Percentiles rank a stretch among this genome's conserved stretches.
Evolutionary conservation across 2,888 invertebrate genomes (phyloP).

Genomic region (Stegophylla sp.): DNA sequence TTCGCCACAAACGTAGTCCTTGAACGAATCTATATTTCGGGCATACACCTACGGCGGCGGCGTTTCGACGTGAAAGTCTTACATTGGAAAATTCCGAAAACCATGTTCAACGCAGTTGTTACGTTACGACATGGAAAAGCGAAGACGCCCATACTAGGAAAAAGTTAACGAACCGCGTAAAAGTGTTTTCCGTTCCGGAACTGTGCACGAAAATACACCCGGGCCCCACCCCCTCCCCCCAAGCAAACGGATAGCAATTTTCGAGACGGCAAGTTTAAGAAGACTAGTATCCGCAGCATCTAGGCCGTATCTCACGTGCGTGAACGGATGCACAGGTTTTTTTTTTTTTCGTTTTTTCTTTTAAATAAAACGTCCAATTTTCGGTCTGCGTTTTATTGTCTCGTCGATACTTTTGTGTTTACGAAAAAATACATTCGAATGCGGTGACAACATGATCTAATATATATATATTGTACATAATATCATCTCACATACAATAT

Average conservation of each 20-base stretch:
- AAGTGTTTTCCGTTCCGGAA: conserved; percentile 45
- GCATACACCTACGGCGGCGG: neutral
- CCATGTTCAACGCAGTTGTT: neutral
- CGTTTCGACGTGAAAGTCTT: neutral
- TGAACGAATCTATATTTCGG: no score
- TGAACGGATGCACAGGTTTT: neutral
- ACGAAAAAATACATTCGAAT: neutral
- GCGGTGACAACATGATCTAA: neutral
- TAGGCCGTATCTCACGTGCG: neutral
- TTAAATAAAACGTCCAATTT: neutral
- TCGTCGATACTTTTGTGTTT: neutral
- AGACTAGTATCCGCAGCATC: no score
- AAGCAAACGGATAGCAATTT: conserved; percentile 12
- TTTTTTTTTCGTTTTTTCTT: neutral
- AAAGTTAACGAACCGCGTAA: conserved; percentile 46
- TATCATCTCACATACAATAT: no score
- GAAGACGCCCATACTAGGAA: neutral
- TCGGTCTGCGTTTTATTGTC: neutral
- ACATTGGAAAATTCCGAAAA: conserved; percentile 7
- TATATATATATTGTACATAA: neutral
- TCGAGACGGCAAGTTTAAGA: neutral
- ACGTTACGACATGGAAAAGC: neutral
- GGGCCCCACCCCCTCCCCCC: no score
- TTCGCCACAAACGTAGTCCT: no score
- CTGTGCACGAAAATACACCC: neutral